Conservation (phyloP, 2,113 vertebrate genomes). For the Gymnorhina tibicen region DNA sequence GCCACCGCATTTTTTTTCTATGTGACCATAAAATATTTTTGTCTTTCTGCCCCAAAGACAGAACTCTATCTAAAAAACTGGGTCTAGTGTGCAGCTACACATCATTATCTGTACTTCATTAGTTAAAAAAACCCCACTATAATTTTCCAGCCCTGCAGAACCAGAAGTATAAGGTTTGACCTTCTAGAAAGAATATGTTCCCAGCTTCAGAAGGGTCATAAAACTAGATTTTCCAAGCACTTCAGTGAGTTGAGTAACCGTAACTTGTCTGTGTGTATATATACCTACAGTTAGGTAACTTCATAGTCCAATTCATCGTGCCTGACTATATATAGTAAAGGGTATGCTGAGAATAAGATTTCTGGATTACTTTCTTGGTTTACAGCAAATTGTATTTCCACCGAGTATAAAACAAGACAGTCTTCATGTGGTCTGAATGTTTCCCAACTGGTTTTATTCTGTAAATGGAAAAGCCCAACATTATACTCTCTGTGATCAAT, state of each 20-base stretch:
- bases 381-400: not conserved
- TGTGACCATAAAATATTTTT: not conserved
- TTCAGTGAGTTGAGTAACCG: not conserved
- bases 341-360: not conserved
- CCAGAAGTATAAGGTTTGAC: not conserved
- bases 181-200: not conserved
- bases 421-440: not conserved
- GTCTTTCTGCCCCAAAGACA: not conserved
- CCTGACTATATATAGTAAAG: not conserved
- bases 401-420: not conserved
- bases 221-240: not conserved
- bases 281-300: not conserved
- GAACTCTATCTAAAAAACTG: not conserved
- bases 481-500: not conserved
- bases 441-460: not conserved
- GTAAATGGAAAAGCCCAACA: not conserved
- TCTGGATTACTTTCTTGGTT: not conserved
- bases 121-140: rapidly evolving
- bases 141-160: not conserved
- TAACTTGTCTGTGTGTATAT: not conserved
- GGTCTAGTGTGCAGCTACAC: not conserved
- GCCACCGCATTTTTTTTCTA: not conserved
- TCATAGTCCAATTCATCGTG: not conserved
- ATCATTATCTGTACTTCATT: not conserved
- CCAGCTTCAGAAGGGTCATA: not conserved